phyloP scores from a whole-genome alignment of 2,888 invertebrate species.

The Drosophila nigritarsus region DNA sequence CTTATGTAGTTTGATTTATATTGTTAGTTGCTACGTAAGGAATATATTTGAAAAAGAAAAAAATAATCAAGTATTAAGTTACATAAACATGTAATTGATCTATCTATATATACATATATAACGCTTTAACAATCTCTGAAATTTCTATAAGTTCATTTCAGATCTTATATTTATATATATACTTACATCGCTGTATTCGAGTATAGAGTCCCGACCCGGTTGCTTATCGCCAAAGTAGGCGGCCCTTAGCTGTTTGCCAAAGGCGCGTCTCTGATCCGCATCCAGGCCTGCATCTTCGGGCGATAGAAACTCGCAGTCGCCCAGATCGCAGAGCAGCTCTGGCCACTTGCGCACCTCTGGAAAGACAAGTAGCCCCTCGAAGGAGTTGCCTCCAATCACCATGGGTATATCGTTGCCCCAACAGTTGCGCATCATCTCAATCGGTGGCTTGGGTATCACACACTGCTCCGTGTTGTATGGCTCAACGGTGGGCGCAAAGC shows the following conservation, averaged over 20 bases:
- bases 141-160: neutral
- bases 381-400: constrained; percentile 83
- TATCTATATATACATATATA: neutral
- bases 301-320: constrained; percentile 81
- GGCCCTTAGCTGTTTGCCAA: constrained; percentile 84
- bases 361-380: constrained; percentile 83
- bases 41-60: neutral
- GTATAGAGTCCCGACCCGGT: constrained; percentile 82
- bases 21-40: neutral
- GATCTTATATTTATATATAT: neutral
- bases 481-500: constrained; percentile 83
- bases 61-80: neutral
- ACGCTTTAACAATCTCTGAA: neutral
- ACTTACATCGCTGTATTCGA: constrained; percentile 84
- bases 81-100: neutral
- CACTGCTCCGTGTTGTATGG: constrained; percentile 82
- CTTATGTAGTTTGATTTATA: neutral
- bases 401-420: constrained; percentile 84
- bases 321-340: constrained; percentile 72
- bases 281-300: constrained; percentile 80
- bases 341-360: constrained; percentile 82
- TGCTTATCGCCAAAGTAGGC: constrained; percentile 85
- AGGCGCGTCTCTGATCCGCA: constrained; percentile 73
- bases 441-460: constrained; percentile 80
- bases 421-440: constrained; percentile 82